Evolutionary conservation across 2,888 invertebrate species (phyloP), one percentile per base, ranked within the genome.

Genomic region (Entomobrya multifasciata): DNA sequence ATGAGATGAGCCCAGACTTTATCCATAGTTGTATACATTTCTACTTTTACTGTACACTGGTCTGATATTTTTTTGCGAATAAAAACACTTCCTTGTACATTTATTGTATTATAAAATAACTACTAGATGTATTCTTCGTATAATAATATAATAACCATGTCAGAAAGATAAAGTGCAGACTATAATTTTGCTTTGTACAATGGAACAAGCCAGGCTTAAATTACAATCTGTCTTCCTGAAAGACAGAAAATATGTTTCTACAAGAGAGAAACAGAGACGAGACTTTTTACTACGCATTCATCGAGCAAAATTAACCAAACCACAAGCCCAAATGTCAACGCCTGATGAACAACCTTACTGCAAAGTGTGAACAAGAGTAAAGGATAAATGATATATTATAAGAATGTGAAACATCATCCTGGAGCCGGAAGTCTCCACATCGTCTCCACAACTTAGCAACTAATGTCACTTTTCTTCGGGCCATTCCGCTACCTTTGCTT

Each of bases 261-360:
- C 2, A 30, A 27, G 60, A 0, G 13, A 27, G 17, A 11, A 27
- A 30, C 2, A 27, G 27, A 17, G 27, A 30, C 15, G n/a, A 52
- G 52, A n/a, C 70, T 15, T 27, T 30, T n/a, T 27, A 70, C 17
- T n/a, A 62, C 57, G 25, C 47, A 47, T 70, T 70, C 47, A 47
- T 25, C 70, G 47, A 6, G 8, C 36, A 36, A 70, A 70, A 70
- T 70, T 70, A 70, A 70, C 70, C 70, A n/a, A 70, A 70, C 70
- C 70, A n/a, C 49, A 70, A 25, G 22, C 70, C 47, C 15, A 49
- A 70, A 70, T 36, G 47, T 70, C 47, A 70, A 49, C 70, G n/a
- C 47, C 11, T 70, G 70, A 70, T 44, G 70, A 70, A 13, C 47
- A 10, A 36, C 36, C 8, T 55, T 55, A 20, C 17, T 57, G 52